A percentile compares a stretch with the other conserved stretches of the same genome.
phyloP scores from a whole-genome alignment of 2,888 invertebrate species.

The Pristionchus mayeri region DNA sequence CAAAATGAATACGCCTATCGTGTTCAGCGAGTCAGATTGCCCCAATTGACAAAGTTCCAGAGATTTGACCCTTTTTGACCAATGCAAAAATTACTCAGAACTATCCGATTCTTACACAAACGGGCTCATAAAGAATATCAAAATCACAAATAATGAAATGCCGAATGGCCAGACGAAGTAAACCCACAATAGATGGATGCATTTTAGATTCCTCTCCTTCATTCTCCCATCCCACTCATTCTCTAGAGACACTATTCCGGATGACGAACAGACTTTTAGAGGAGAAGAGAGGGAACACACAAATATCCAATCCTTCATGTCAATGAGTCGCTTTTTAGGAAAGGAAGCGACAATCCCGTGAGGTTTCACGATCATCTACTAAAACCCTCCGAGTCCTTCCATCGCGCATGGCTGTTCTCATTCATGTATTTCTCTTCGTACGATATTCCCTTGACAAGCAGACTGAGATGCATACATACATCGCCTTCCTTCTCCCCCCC shows the following conservation, averaged over 20 bases:
- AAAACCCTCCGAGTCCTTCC: too few relatives aligned
- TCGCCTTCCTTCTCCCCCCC: neutral
- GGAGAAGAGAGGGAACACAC: neutral
- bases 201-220: neutral
- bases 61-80: too few relatives aligned
- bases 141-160: too few relatives aligned
- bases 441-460: neutral
- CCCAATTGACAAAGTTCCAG: too few relatives aligned
- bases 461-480: conserved; percentile 16
- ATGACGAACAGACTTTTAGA: conserved; percentile 11
- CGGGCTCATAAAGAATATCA: too few relatives aligned
- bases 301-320: neutral
- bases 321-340: neutral
- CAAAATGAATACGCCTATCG: too few relatives aligned
- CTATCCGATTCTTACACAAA: too few relatives aligned
- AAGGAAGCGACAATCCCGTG: neutral
- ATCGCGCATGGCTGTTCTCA: neutral
- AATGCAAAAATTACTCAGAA: too few relatives aligned
- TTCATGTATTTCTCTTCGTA: neutral
- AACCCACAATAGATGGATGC: neutral
- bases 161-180: neutral
- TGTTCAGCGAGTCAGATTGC: too few relatives aligned
- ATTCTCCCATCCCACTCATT: neutral
- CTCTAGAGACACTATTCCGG: conserved; percentile 17
- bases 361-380: too few relatives aligned